Evolutionary conservation across 2,113 vertebrate genomes (phyloP).

Genomic region (Anguilla japonica): DNA sequence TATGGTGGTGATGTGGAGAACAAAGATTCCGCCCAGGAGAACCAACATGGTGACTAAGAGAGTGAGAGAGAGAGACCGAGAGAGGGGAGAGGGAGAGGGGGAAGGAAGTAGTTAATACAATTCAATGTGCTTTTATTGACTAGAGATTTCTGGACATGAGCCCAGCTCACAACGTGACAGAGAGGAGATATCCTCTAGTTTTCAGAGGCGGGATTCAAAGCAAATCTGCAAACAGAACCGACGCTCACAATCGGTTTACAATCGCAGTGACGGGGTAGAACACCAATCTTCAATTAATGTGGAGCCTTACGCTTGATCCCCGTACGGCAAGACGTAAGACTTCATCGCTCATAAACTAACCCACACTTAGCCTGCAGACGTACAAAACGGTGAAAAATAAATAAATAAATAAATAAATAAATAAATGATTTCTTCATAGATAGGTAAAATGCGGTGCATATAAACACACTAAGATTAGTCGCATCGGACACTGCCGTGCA

Average conservation of each 20-base stretch:
- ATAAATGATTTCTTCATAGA: neutral
- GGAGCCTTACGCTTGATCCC: neutral
- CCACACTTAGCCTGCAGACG: neutral
- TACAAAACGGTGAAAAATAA: neutral
- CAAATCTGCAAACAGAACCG: neutral
- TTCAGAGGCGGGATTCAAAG: neutral
- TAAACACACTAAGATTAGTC: neutral
- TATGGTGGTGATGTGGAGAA: conserved; percentile 69
- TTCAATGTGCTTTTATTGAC: neutral
- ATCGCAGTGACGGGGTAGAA: neutral
- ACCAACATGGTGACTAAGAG: conserved; percentile 65
- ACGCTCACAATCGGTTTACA: neutral
- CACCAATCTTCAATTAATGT: neutral
- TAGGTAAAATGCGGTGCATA: neutral
- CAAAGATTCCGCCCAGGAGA: conserved; percentile 68
- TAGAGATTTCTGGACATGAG: neutral
- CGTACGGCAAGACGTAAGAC: neutral
- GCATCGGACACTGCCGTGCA: conserved; percentile 4
- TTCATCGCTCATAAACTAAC: neutral
- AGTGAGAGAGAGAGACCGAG: conserved; percentile 12
- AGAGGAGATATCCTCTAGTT: neutral
- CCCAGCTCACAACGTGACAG: neutral
- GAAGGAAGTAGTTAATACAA: neutral
- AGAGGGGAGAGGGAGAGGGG: neutral
- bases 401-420: neutral